Percentiles rank a stretch among this genome's conserved stretches.
Evolutionary conservation across 2,113 vertebrate genomes (phyloP).

Genomic region (Phasianus colchicus): DNA sequence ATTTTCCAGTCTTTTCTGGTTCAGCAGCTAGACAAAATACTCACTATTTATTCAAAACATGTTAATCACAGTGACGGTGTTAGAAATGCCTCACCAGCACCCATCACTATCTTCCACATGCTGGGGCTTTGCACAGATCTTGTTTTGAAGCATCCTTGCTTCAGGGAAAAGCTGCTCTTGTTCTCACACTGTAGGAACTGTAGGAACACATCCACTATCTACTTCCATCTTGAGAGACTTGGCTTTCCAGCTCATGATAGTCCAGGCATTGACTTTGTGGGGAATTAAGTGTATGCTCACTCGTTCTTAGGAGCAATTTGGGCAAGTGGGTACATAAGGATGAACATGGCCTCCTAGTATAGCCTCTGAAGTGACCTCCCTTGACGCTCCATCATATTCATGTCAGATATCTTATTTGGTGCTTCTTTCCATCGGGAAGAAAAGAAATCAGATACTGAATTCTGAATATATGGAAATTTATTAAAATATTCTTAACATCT

Average conservation of each 20-base stretch:
- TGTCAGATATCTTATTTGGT: background rate
- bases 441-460: background rate
- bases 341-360: background rate
- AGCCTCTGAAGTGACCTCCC: background rate
- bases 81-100: background rate
- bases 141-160: background rate
- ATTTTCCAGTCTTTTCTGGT: background rate
- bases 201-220: background rate
- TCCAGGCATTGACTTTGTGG: background rate
- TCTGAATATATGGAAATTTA: background rate
- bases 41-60: background rate
- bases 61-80: background rate
- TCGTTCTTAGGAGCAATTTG: background rate
- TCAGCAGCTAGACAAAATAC: background rate
- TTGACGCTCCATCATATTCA: background rate
- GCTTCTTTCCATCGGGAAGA: background rate
- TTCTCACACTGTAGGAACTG: background rate
- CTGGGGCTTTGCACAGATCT: background rate
- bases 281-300: background rate
- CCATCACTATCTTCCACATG: accelerated
- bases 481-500: background rate
- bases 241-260: background rate
- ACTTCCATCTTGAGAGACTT: background rate
- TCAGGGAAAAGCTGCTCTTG: background rate
- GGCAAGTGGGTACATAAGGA: background rate